Base-by-base conservation (phyloP, 2,797 vertebrate genomes). In the Mareca penelope region DNA sequence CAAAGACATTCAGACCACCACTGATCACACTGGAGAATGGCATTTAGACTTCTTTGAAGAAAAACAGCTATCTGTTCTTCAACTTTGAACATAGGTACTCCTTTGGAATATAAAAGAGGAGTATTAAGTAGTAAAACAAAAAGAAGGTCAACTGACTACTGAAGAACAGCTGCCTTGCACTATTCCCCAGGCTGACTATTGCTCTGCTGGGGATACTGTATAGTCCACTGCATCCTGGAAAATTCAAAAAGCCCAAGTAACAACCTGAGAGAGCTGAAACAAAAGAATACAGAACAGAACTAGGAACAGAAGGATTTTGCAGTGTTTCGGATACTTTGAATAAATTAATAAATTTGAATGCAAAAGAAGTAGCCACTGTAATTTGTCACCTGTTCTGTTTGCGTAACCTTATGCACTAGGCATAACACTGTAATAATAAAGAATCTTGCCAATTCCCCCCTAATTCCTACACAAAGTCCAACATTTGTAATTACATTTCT, bases 341-440 rank as follows among this genome's bases (percentile, higher is more conserved):
- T 56, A 90, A 90, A 88, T 84, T 31, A 83, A 91, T 37, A 53
- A 7, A 81, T 81, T 73, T 84, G 63, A 90, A 48, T 85, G 53
- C 48, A 73, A 88, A 90, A 91, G 60, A 63, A 85, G 55, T 42
- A 80, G 63, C 46, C 52, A 33, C 2, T 5, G 8, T n/a, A 64
- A 89, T 89, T 84, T 88, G 44, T 73, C 60, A 88, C 46, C 46
- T 84, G 35, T 13, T 57, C 60, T 90, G 56, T 90, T 89, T 68
- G 10, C 37, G 39, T 44, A 81, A 84, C 55, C 12, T 1, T 42
- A 71, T 44, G 33, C 33, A 46, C 10, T 9, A 40, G 42, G 42
- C 48, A 73, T n/a, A 82, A 72, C 8, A 7, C 9, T 35, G 15
- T 53, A 78, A 56, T 52, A 77, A 86, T 0, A 86, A 15, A 72